A percentile compares a stretch with the other conserved stretches of the same genome.
Conservation (phyloP, 2,797 vertebrate species). For the Spondyliosoma cantharus region DNA sequence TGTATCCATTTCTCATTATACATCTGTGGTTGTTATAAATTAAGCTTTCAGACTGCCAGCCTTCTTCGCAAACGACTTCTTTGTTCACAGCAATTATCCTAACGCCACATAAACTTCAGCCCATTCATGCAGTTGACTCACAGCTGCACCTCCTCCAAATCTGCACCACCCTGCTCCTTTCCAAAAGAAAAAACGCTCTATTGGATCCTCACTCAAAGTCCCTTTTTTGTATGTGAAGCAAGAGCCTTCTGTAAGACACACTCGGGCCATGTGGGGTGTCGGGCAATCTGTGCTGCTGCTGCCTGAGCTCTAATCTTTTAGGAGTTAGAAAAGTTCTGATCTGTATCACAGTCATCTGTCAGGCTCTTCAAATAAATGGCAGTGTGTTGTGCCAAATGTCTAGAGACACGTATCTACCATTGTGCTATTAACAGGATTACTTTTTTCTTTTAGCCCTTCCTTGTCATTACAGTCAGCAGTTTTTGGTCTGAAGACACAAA, state of each 20-base stretch:
- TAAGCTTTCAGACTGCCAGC: neutral
- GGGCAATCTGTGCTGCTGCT: slow-evolving; percentile 50
- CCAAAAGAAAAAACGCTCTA: slow-evolving; percentile 4
- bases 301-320: slow-evolving; percentile 47
- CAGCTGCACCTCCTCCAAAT: slow-evolving; percentile 66
- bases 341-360: slow-evolving; percentile 30
- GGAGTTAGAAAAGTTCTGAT: slow-evolving; percentile 31
- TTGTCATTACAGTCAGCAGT: neutral
- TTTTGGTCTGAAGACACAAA: slow-evolving; percentile 2
- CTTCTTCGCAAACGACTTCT: slow-evolving; percentile 11
- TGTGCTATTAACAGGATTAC: neutral
- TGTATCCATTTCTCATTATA: too few relatives aligned
- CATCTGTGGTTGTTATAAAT: neutral
- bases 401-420: neutral
- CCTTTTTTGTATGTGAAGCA: neutral
- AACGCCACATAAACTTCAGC: slow-evolving; percentile 20
- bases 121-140: slow-evolving; percentile 48
- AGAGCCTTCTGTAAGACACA: slow-evolving; percentile 39
- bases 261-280: slow-evolving; percentile 26
- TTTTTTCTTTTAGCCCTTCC: neutral
- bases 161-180: slow-evolving; percentile 28
- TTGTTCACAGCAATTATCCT: slow-evolving; percentile 36
- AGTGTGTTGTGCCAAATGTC: slow-evolving; percentile 1
- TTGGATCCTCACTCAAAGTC: slow-evolving; percentile 20
- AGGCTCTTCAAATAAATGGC: slow-evolving; percentile 13